phyloP scores from a whole-genome alignment of 2,113 vertebrate genomes.

The Uropsilus gracilis region DNA sequence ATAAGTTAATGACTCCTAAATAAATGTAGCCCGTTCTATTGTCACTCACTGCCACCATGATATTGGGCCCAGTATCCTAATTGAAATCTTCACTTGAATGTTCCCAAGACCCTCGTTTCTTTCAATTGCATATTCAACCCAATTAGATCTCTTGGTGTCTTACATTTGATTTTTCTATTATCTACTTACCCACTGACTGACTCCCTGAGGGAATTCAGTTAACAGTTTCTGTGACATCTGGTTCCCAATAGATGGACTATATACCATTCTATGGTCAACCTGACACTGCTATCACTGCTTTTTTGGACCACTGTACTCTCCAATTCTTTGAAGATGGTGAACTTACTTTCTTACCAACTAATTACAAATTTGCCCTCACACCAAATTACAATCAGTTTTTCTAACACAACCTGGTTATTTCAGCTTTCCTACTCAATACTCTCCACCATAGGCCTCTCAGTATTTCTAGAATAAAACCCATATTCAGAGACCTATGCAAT shows the following conservation, averaged over 20 bases:
- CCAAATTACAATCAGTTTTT: background rate
- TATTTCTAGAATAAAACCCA: background rate
- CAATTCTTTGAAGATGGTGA: background rate
- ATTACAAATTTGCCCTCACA: background rate
- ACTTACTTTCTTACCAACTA: background rate
- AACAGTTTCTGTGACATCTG: background rate
- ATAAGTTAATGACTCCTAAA: background rate
- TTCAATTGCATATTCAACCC: background rate
- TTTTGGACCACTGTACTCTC: background rate
- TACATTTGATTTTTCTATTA: background rate
- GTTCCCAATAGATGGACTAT: background rate
- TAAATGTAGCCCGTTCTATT: background rate
- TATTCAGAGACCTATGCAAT: background rate
- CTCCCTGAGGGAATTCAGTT: background rate
- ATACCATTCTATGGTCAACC: background rate
- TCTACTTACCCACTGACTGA: background rate
- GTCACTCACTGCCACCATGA: background rate
- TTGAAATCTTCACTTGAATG: background rate
- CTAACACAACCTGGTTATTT: background rate
- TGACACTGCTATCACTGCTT: background rate
- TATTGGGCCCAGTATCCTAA: background rate
- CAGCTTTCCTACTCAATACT: constrained; percentile 8
- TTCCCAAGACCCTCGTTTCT: background rate
- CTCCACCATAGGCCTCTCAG: background rate
- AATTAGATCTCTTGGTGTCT: background rate